Base-by-base conservation (phyloP, 2,888 invertebrate species). In the Drosophila pseudotalamancana region DNA sequence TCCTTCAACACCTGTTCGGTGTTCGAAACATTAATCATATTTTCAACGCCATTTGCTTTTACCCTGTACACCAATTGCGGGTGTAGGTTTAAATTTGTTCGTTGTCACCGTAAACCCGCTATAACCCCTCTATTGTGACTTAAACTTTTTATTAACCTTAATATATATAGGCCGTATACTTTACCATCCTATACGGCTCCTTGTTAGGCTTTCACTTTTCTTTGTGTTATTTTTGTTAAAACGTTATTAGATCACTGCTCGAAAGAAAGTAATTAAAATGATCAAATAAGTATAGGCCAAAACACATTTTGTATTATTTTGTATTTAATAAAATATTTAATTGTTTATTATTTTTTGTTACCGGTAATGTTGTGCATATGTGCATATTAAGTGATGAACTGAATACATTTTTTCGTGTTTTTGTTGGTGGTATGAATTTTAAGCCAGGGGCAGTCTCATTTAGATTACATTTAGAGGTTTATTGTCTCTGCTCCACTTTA, bases 71-170 rank as follows among this genome's bases (percentile, higher is more conserved):
- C 40, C 51, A 40, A 60, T 60, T 70, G 48, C 46, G 49, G 31
- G 61, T 64, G 46, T 62, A 81, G 79, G 79, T 79, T 79, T 63
- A 71, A 79, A 79, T 65, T 66, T 39, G 59, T 37, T 40, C 51
- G 40, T 23, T 54, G 23, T 49, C 29, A 53, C 16, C 18, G 12
- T 11, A 11, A 6, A 9, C 6, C 6, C 14, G 14, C 40, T 9
- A 9, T 16, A 4, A 45, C 39, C 45, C 46, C 57, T 62, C 60
- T 69, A 63, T n/a, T n/a, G n/a, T n/a, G 68, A 49, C 55, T 74
- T 77, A 57, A 81, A 84, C 84, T 81, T 81, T 81, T 81, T 77
- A 81, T 81, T 84, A 81, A 81, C 81, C 81, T 77, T 78, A 82
- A 82, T 67, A 75, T 75, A 68, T 72, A 67, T 79, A 75, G 77